Percentiles rank a stretch among this genome's conserved stretches.
phyloP scores from a whole-genome alignment of 2,888 invertebrate genomes.

The Cryptocheilus praepositus region DNA sequence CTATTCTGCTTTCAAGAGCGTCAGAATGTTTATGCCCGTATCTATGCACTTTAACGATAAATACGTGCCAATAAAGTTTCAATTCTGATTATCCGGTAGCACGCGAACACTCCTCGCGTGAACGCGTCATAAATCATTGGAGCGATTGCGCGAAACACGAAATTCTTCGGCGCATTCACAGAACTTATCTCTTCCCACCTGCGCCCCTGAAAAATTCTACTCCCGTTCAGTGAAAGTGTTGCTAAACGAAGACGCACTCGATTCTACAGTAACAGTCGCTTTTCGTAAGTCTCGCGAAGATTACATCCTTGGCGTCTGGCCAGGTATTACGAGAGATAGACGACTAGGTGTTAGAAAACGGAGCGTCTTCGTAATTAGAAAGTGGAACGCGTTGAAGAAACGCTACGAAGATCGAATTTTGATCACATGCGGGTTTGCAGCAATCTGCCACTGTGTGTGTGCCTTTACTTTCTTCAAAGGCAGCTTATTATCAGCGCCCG shows the following conservation, averaged over 20 bases:
- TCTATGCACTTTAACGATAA: too few relatives aligned
- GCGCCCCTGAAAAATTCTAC: neutral
- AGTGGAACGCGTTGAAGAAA: conserved; percentile 34
- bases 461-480: too few relatives aligned
- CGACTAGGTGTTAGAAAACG: conserved; percentile 44
- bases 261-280: neutral
- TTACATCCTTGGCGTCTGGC: conserved; percentile 41
- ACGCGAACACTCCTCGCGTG: too few relatives aligned
- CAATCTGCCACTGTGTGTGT: too few relatives aligned
- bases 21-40: too few relatives aligned
- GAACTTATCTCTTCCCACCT: neutral
- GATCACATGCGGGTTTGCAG: too few relatives aligned
- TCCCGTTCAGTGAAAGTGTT: conserved; percentile 38
- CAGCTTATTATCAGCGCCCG: too few relatives aligned
- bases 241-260: conserved; percentile 9
- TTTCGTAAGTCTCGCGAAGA: conserved; percentile 16
- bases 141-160: too few relatives aligned
- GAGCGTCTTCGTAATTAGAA: conserved; percentile 40
- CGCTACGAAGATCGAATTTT: neutral
- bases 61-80: too few relatives aligned
- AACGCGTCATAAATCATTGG: too few relatives aligned
- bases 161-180: neutral
- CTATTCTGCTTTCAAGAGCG: too few relatives aligned
- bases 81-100: too few relatives aligned
- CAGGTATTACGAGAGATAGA: conserved; percentile 40